Evolutionary conservation across 2,888 invertebrate species (phyloP), one percentile per base, ranked within the genome.

Genomic region (Diaphora mendica): DNA sequence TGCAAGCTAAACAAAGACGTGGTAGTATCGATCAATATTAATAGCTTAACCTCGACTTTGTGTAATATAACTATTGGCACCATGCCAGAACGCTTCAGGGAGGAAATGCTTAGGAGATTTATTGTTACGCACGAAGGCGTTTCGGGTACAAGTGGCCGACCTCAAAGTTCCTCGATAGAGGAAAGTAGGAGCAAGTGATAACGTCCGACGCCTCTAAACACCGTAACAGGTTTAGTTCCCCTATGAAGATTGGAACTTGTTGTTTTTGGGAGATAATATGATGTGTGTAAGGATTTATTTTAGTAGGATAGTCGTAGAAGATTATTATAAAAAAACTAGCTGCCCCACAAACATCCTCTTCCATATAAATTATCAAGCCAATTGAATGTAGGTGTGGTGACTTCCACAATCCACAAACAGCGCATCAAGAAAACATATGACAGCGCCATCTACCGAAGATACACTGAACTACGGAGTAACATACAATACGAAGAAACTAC

Each of bases 51-150:
- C 76, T 73, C 71, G 75, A 80, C 78, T 79, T 79, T 73, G 68
- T 77, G 75, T 79, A 83, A 79, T 82, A 85, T 83, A 79, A 81
- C 81, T 76, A 59, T 79, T 89, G 90, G 89, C 87, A 68, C 33
- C 20, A 44, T 3, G 86, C 91, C 91, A 90, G 75, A 83, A 84
- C 72, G 82, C 84, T 86, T 89, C 87, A 85, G 82, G 81, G 79
- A 85, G 85, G 88, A 84, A 83, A 85, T 77, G 78, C 80, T 79
- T 72, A 80, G 78, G 77, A 84, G 87, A 89, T 89, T 86, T 90
- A 89, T 85, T 80, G 83, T 82, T 82, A 84, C 84, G 85, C 84
- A 84, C 77, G 83, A 77, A 82, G 82, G 80, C 85, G 73, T 83
- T 85, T 80, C 75, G 79, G 77, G 78, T 80, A 78, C 75, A 81